These are phyloP conservation scores for Parambassis ranga DNA, from an alignment of 2,797 vertebrate species.

Conservation along the genomic window DNA sequence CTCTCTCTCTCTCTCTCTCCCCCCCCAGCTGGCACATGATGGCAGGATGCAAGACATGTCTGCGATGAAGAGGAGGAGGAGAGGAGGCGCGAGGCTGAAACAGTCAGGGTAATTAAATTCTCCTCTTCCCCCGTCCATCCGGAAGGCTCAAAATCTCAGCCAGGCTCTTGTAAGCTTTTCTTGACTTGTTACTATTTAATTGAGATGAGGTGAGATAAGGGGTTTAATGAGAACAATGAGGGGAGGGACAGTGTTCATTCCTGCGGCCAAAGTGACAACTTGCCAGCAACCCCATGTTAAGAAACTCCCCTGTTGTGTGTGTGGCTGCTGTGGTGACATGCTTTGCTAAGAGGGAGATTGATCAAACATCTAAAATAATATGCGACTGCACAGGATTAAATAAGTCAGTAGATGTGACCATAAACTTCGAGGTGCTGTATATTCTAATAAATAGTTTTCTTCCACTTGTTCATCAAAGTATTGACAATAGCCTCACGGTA, in stretches of 20 bases:
- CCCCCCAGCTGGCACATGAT: slow-evolving; percentile 20
- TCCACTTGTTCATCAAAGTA: neutral
- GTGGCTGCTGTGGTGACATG: neutral
- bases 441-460: too few species aligned
- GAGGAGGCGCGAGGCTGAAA: slow-evolving; percentile 19
- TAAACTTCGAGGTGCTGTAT: too few species aligned
- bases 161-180: slow-evolving; percentile 4
- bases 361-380: slow-evolving; percentile 1
- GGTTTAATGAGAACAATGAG: slow-evolving; percentile 8
- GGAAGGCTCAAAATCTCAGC: slow-evolving; percentile 13
- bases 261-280: neutral
- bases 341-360: slow-evolving; percentile 6
- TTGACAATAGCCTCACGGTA: neutral
- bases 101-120: slow-evolving; percentile 53
- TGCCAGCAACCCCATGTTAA: slow-evolving; percentile 25
- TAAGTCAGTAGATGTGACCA: neutral
- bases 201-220: neutral
- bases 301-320: neutral
- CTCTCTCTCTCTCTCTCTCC: neutral
- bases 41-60: slow-evolving; percentile 19
- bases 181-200: slow-evolving; percentile 11
- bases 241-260: slow-evolving; percentile 12
- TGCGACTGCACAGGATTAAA: neutral
- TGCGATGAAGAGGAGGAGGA: slow-evolving; percentile 8
- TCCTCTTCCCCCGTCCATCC: slow-evolving; percentile 28